Evolutionary conservation across 2,113 vertebrate species (phyloP).

Genomic region (Hyaena hyaena): DNA sequence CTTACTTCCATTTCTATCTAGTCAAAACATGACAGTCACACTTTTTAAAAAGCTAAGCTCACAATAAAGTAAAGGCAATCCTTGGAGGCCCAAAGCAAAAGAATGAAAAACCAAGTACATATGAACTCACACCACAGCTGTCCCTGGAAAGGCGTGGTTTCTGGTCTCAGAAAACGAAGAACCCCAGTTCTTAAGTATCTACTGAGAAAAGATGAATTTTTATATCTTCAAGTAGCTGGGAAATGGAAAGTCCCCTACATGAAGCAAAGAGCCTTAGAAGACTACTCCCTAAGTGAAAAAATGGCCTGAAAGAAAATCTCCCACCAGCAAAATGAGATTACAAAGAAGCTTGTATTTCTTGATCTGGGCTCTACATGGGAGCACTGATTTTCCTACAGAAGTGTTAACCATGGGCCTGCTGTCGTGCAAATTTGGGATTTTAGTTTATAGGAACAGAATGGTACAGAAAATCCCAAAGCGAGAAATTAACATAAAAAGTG

Average conservation of each 20-base stretch:
- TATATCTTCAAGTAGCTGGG: background rate
- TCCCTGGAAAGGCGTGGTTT: background rate
- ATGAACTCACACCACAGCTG: background rate
- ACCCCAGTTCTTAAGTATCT: background rate
- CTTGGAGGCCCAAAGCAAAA: background rate
- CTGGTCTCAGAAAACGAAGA: background rate
- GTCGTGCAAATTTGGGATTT: background rate
- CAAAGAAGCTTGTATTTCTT: background rate
- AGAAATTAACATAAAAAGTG: background rate
- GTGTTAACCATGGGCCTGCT: background rate
- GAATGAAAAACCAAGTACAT: background rate
- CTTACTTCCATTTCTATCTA: background rate
- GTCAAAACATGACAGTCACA: background rate
- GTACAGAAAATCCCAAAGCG: background rate
- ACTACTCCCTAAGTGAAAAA: background rate
- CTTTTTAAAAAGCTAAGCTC: background rate
- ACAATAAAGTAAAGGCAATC: background rate
- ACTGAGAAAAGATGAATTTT: background rate
- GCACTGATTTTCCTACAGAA: background rate
- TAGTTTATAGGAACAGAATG: background rate
- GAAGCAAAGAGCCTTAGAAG: background rate
- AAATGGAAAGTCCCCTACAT: background rate
- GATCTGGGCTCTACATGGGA: background rate
- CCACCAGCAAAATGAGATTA: background rate
- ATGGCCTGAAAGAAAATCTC: background rate